These are phyloP conservation scores for Ctenochaetus hawaiiensis DNA, from an alignment of 2,797 vertebrate genomes.

Conservation along the genomic window DNA sequence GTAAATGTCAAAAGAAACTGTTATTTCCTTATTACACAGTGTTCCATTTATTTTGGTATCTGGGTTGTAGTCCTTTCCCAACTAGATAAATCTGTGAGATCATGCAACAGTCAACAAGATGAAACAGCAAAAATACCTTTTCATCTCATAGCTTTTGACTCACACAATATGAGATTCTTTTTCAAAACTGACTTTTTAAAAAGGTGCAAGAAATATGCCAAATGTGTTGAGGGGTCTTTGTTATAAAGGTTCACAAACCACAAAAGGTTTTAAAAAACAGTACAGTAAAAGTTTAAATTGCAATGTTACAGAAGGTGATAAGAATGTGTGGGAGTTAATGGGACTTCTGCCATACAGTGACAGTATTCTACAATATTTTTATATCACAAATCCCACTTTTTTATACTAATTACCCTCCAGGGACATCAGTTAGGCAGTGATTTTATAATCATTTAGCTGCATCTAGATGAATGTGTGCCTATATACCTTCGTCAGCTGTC, in stretches of 20 bases:
- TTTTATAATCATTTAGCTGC: neutral
- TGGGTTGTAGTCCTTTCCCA: no score
- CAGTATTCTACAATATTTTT: slow-evolving; percentile 6
- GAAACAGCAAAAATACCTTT: no score
- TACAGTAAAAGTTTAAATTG: neutral
- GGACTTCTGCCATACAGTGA: neutral
- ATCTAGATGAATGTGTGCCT: neutral
- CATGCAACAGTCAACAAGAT: neutral
- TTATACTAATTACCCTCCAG: neutral
- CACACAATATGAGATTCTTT: neutral
- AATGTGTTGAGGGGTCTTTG: no score
- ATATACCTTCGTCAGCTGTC: neutral
- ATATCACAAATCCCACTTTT: slow-evolving; percentile 1
- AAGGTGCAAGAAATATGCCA: no score
- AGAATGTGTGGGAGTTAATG: slow-evolving; percentile 15
- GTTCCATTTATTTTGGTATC: no score
- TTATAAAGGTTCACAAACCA: neutral
- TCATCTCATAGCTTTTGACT: neutral
- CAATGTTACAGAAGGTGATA: neutral
- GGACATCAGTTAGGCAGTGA: neutral
- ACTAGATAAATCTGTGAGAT: neutral
- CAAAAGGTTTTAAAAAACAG: neutral
- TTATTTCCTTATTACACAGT: no score
- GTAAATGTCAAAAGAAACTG: no score
- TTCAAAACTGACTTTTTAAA: no score